These are phyloP conservation scores for Eudemis profundana DNA, from an alignment of 2,888 invertebrate genomes.

Conservation along the genomic window DNA sequence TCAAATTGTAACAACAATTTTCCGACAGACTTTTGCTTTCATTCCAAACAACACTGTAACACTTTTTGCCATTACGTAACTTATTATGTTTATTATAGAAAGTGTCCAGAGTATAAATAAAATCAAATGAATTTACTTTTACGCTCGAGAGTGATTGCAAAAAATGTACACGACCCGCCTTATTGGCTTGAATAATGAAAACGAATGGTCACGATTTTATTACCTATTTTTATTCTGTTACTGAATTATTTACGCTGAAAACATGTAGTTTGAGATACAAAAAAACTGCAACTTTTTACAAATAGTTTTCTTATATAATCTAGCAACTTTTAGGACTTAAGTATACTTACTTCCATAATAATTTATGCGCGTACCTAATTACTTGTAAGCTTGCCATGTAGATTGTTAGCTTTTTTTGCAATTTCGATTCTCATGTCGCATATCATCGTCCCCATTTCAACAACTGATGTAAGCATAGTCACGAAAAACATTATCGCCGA, in stretches of 20 bases:
- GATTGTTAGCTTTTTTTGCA: neutral
- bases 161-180: constrained; percentile 37
- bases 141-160: constrained; percentile 32
- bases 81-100: constrained; percentile 55
- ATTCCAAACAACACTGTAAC: constrained; percentile 43
- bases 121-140: constrained; percentile 44
- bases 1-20: constrained; percentile 40
- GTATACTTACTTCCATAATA: too few species aligned
- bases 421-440: neutral
- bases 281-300: neutral
- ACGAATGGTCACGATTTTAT: constrained; percentile 30
- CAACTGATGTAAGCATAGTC: constrained; percentile 25
- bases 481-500: constrained; percentile 32
- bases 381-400: too few species aligned
- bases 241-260: neutral
- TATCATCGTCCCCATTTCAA: constrained; percentile 9
- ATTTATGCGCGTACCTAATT: too few species aligned
- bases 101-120: constrained; percentile 51
- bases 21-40: constrained; percentile 49
- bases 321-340: too few species aligned
- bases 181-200: constrained; percentile 33
- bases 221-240: constrained; percentile 3
- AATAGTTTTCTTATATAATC: too few species aligned
- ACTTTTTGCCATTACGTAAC: constrained; percentile 53
- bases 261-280: neutral